Evolutionary conservation across 64 coral and sea anemone species (phyloP).

Genomic region (Anthopleura sola): DNA sequence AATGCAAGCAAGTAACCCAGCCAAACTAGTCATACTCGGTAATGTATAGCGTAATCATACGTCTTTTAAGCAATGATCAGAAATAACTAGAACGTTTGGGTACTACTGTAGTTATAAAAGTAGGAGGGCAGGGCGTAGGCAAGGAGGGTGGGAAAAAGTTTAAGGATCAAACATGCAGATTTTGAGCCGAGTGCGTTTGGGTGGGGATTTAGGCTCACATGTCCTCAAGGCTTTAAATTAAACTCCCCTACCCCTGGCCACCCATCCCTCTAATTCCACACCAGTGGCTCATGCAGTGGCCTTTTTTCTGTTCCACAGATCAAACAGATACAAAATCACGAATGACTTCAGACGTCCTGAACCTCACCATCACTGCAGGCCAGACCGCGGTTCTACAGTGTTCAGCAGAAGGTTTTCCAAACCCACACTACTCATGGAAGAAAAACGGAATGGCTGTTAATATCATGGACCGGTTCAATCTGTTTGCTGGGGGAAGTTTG

Average conservation of each 20-base stretch:
- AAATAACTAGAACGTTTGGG: too few species aligned
- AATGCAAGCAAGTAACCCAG: conserved; percentile 69
- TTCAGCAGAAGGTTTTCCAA: conserved; percentile 63
- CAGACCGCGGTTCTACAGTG: conserved; percentile 63
- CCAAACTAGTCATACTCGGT: conserved; percentile 64
- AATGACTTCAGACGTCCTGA: conserved; percentile 52
- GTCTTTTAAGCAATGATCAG: too few species aligned
- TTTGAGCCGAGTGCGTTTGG: too few species aligned
- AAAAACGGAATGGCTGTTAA: conserved; percentile 34
- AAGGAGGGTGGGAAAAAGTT: too few species aligned
- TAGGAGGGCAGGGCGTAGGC: too few species aligned
- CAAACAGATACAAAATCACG: conserved; percentile 19
- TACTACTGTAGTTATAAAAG: background rate
- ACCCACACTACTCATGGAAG: conserved; percentile 66
- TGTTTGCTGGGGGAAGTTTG: conserved; percentile 70
- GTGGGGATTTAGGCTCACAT: too few species aligned
- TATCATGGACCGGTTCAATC: conserved; percentile 62
- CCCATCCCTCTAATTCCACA: too few species aligned
- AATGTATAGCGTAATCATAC: too few species aligned
- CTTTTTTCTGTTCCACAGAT: background rate
- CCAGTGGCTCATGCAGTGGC: too few species aligned
- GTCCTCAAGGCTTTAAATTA: too few species aligned
- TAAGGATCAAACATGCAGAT: too few species aligned
- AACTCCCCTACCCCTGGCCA: too few species aligned
- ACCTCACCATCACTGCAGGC: conserved; percentile 47